These are phyloP conservation scores for Exaiptasia diaphana DNA, from an alignment of 64 coral and sea anemone species.

Conservation along the genomic window DNA sequence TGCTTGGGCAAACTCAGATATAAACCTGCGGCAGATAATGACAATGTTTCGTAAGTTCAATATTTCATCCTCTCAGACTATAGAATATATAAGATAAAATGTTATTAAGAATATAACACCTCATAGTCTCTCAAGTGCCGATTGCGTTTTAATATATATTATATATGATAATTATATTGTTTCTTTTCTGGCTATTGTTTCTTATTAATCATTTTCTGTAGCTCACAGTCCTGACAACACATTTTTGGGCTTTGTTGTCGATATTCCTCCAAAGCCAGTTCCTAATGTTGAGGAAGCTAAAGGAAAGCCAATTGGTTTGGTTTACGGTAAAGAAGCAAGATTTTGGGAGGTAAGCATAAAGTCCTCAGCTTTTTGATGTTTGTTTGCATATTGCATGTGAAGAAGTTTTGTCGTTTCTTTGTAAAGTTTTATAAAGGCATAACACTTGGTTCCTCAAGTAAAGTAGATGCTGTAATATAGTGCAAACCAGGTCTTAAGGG, in stretches of 20 bases:
- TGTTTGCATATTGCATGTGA: not conserved
- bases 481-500: too few species aligned
- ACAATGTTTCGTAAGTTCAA: constrained; percentile 99
- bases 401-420: not conserved
- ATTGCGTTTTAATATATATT: not conserved
- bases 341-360: constrained; percentile 78
- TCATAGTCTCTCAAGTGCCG: too few species aligned
- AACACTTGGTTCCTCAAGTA: too few species aligned
- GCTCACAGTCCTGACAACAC: constrained; percentile 94
- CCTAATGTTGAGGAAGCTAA: not conserved
- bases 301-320: constrained; percentile 69
- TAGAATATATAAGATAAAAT: too few species aligned
- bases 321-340: constrained; percentile 73
- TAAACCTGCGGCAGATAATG: constrained; percentile 83
- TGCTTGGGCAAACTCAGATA: constrained; percentile 47
- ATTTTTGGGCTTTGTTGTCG: constrained; percentile 86
- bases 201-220: too few species aligned
- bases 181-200: not conserved
- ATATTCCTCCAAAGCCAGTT: constrained; percentile 20
- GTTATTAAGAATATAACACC: too few species aligned
- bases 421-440: not conserved
- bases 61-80: too few species aligned
- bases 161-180: not conserved
- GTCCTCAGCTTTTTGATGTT: too few species aligned
- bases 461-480: too few species aligned